A percentile compares a stretch with the other conserved stretches of the same genome.
Conservation (phyloP, 2,797 vertebrate genomes). For the Graptemys geographica region DNA sequence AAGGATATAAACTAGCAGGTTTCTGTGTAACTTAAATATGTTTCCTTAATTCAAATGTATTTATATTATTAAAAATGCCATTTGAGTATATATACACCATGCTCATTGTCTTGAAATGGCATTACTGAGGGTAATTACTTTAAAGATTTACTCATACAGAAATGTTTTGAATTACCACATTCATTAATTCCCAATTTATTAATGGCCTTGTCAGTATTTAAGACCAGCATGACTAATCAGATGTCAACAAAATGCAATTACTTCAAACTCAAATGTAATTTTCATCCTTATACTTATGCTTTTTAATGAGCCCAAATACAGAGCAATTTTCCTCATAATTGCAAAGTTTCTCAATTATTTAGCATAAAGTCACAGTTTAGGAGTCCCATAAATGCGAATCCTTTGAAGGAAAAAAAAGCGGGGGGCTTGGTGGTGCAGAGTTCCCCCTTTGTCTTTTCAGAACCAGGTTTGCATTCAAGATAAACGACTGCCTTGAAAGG, state of each 20-base stretch:
- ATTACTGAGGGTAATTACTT: constrained; percentile 37
- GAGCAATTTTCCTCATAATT: constrained; percentile 36
- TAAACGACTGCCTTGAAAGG: neutral
- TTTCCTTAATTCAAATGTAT: neutral
- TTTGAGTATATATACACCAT: neutral
- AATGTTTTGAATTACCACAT: constrained; percentile 44
- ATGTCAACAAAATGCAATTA: constrained; percentile 67
- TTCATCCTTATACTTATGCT: constrained; percentile 37
- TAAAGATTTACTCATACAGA: constrained; percentile 59
- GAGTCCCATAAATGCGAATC: neutral
- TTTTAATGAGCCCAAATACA: constrained; percentile 55
- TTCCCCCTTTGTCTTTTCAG: neutral
- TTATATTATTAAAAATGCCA: neutral
- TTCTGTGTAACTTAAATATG: neutral
- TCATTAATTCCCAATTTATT: constrained; percentile 63
- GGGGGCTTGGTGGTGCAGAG: neutral
- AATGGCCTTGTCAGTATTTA: constrained; percentile 50
- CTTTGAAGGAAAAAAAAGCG: neutral
- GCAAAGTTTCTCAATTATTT: neutral
- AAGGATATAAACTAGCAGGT: neutral
- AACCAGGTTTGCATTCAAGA: neutral
- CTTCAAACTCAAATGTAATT: constrained; percentile 54
- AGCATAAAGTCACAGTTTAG: constrained; percentile 3
- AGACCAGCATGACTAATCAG: constrained; percentile 61
- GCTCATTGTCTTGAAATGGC: neutral